A percentile compares a stretch with the other conserved stretches of the same genome.
Evolutionary conservation across 2,113 vertebrate species (phyloP).

Genomic region (Megaptera novaeangliae): DNA sequence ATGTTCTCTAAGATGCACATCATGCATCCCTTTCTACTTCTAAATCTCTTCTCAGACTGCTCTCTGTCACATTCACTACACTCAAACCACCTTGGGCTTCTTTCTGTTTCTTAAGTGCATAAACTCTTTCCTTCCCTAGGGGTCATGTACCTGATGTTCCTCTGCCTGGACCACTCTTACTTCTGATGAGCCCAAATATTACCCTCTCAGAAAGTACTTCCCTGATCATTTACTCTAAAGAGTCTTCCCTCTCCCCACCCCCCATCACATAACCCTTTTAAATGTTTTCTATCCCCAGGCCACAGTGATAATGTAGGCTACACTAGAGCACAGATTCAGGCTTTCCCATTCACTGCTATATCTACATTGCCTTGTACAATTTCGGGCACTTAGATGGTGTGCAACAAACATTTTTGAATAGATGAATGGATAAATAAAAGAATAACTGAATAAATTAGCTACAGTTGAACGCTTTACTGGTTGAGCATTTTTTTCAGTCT

Average conservation of each 20-base stretch:
- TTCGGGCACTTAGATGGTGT: not conserved
- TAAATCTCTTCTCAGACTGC: not conserved
- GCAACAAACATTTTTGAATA: not conserved
- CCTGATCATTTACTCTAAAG: not conserved
- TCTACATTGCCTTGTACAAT: not conserved
- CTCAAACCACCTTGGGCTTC: not conserved
- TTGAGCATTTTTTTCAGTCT: not conserved
- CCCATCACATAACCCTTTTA: not conserved
- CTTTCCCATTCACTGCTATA: not conserved
- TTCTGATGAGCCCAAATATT: not conserved
- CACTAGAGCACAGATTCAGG: not conserved
- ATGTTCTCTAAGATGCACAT: not conserved
- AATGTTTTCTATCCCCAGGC: not conserved
- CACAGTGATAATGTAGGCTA: not conserved
- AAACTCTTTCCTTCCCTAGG: not conserved
- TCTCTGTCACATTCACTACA: not conserved
- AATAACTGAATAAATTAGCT: not conserved
- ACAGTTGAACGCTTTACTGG: not conserved
- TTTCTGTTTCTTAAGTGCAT: not conserved
- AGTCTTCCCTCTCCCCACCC: not conserved
- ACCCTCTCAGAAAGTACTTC: not conserved
- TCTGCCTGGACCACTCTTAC: not conserved
- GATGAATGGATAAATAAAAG: not conserved
- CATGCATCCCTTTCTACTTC: not conserved
- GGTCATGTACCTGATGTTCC: not conserved